Evolutionary conservation across 2,113 vertebrate species (phyloP), one percentile per base, ranked within the genome.

Genomic region (Polypterus senegalus): DNA sequence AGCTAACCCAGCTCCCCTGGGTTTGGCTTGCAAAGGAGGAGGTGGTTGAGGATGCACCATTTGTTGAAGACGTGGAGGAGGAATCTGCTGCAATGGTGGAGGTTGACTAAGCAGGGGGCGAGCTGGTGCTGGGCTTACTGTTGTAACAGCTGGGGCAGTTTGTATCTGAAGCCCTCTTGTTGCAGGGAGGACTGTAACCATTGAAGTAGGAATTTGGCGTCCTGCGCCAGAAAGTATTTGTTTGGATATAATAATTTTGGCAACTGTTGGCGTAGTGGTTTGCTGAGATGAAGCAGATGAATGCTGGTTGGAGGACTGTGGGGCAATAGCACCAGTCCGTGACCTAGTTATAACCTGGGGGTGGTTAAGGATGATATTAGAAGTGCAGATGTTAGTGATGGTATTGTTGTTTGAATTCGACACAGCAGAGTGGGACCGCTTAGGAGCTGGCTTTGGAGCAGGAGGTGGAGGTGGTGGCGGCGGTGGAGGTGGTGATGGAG

Each of bases 211-310:
- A 46, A 71, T 73, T 53, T 85, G 71, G 45, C 73, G 70, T 7
- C 63, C 63, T 1, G 58, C 61, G 5, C 60, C 51, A 0, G 66
- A 62, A 58, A 83, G 69, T 73, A 83, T 77, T 71, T 89, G 89
- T 70, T 89, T 93, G 69, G 83, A 79, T 60, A 93, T 89, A 73
- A 92, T 85, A 71, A 94, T 89, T 70, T 94, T 94, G 54, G 88
- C 81, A 71, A 92, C 86, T 4, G 76, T 80, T 74, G 47, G 68
- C 69, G 71, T 3, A 56, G 3, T 70, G 5, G 11, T 9, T 5
- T 46, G 75, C 63, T 77, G 47, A 27, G 83, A 11, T 27, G 80
- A 65, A 0, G 74, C 57, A 3, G 77, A 73, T 5, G 70, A 63
- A 47, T 53, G 61, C 1, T 58, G 67, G 53, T 57, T 44, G 54